phyloP scores from a whole-genome alignment of 1,140 invertebrate genomes.

The Lasioglossum albipes region DNA sequence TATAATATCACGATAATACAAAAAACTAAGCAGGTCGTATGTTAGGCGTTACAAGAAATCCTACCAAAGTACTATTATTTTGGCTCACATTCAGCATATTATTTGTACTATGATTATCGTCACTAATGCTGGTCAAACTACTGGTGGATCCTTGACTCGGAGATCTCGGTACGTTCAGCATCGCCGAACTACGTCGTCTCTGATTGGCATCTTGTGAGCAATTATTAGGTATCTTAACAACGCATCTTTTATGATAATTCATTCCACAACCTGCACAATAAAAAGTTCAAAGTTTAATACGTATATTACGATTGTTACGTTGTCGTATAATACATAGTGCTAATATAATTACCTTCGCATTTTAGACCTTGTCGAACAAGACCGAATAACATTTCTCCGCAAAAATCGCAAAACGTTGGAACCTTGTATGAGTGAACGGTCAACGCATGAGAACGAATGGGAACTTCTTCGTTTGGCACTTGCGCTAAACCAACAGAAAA shows the following conservation, averaged over 20 bases:
- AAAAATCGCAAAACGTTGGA: constrained; percentile 99
- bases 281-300: background rate
- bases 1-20: background rate
- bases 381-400: constrained; percentile 99
- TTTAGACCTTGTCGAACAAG: constrained; percentile 98
- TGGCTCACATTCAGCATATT: constrained; percentile 74
- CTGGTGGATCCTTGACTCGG: constrained; percentile 83
- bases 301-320: background rate
- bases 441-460: constrained; percentile 93
- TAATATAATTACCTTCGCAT: constrained; percentile 91
- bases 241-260: constrained; percentile 99
- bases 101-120: constrained; percentile 77
- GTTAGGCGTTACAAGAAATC: constrained; percentile 28
- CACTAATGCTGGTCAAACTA: constrained; percentile 77
- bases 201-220: constrained; percentile 85
- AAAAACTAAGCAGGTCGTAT: background rate
- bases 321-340: background rate
- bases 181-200: constrained; percentile 80
- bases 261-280: constrained; percentile 91
- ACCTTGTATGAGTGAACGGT: constrained; percentile 98
- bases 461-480: constrained; percentile 85
- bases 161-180: constrained; percentile 85
- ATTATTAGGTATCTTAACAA: constrained; percentile 99
- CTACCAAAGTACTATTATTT: constrained; percentile 77
- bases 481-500: constrained; percentile 81